Percentiles rank a stretch among this genome's conserved stretches.
Conservation (phyloP, 2,113 vertebrate genomes). For the Mesoclemmys tuberculata region DNA sequence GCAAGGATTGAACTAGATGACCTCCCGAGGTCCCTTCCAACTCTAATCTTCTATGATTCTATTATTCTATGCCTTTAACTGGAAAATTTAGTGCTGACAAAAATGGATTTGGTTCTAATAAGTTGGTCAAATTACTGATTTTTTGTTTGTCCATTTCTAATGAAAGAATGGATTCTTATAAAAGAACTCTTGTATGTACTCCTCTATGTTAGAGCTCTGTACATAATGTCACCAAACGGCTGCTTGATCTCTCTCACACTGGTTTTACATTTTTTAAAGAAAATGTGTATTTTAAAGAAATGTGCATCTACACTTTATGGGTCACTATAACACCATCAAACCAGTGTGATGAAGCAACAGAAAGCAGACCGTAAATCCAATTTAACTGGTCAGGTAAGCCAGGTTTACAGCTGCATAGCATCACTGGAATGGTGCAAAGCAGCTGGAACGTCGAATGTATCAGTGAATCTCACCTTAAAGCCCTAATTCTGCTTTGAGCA, state of each 20-base stretch:
- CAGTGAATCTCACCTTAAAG: neutral
- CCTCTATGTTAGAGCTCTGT: neutral
- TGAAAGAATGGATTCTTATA: neutral
- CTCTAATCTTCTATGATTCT: no score
- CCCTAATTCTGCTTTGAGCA: neutral
- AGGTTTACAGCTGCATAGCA: neutral
- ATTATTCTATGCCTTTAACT: neutral
- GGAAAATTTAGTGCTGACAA: neutral
- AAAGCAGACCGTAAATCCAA: neutral
- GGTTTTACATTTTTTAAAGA: no score
- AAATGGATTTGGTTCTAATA: neutral
- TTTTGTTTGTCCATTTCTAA: neutral
- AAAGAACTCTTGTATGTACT: neutral
- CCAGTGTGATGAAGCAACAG: neutral
- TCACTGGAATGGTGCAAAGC: neutral
- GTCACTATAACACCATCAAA: no score
- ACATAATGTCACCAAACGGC: neutral
- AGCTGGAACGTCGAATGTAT: neutral
- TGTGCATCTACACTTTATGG: neutral
- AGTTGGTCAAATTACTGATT: neutral
- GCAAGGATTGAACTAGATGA: no score
- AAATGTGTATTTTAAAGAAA: no score
- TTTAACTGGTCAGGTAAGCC: neutral
- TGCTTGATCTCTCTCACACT: neutral
- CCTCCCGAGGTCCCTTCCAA: no score